Evolutionary conservation across 2,888 invertebrate genomes (phyloP), one percentile per base, ranked within the genome.

Genomic region (Horisme vitalbata): DNA sequence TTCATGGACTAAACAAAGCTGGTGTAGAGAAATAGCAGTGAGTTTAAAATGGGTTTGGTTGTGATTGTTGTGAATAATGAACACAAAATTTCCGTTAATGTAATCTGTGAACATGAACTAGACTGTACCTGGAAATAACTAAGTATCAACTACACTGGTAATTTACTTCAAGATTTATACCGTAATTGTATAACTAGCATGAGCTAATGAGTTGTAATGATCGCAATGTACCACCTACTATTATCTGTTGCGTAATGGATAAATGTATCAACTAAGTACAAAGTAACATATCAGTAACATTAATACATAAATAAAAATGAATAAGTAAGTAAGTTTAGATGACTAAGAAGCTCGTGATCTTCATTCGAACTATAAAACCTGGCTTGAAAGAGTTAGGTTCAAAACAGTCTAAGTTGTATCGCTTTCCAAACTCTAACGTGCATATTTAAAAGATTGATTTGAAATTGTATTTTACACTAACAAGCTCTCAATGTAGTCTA

Each of bases 1-100:
- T 65, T 66, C 69, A 65, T 66, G 73, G 75, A 73, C 78, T 65
- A 63, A 44, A n/a, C 8, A 23, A 13, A 11, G 15, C 4, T 33
- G 4, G 21, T 24, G 33, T 23, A 24, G 55, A 61, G 37, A 50
- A 43, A 45, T 41, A 18, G 18, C 18, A 18, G 18, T 18, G 18
- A 6, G 18, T 1, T 18, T 18, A 18, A 18, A 18, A 18, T 6
- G 4, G 6, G 12, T 34, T 32, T 23, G 33, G 43, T 38, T n/a
- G 18, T 9, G 18, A 11, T 9, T 38, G 10, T 45, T 15, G 26
- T 21, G 10, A 37, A 33, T 14, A 33, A 34, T 28, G 20, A 32
- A 15, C n/a, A 27, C 13, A 46, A 32, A 37, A 14, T 39, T 20
- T 8, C 11, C 20, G 12, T 6, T 20, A 20, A 10, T 10, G 30